Evolutionary conservation across 1,140 invertebrate genomes (phyloP).

Genomic region (Drosophila suzukii): DNA sequence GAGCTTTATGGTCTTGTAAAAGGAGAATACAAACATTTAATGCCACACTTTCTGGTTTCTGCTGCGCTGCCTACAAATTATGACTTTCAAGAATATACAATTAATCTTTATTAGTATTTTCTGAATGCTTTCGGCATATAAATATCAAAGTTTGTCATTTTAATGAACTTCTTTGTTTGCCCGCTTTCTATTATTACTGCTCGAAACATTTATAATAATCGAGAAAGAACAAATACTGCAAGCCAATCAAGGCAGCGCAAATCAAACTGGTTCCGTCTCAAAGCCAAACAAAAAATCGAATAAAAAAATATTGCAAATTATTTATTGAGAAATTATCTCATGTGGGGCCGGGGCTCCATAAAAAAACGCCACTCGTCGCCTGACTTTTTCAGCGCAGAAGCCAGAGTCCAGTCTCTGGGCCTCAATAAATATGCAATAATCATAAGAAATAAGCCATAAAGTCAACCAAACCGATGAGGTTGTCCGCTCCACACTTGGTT

Average conservation of each 20-base stretch:
- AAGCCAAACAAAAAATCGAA: conserved; percentile 15
- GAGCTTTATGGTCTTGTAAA: background rate
- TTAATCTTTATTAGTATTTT: conserved; percentile 18
- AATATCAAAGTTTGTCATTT: conserved; percentile 63
- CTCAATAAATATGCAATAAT: conserved; percentile 71
- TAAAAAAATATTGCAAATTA: conserved; percentile 54
- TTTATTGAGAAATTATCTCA: conserved; percentile 74
- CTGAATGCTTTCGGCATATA: conserved; percentile 20
- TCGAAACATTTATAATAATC: conserved; percentile 6
- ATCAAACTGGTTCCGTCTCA: conserved; percentile 60
- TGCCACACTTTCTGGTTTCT: conserved; percentile 32
- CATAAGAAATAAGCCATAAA: conserved; percentile 60
- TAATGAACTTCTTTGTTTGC: conserved; percentile 54
- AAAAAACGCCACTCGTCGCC: conserved; percentile 43
- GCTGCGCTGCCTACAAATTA: conserved; percentile 16
- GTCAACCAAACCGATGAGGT: conserved; percentile 26
- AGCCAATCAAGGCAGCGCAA: conserved; percentile 42
- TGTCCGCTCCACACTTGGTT: background rate
- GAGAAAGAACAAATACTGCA: conserved; percentile 41
- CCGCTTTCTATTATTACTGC: conserved; percentile 31
- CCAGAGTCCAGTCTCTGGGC: conserved; percentile 19
- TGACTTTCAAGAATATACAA: conserved; percentile 11
- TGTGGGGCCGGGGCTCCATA: conserved; percentile 20
- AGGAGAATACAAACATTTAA: conserved; percentile 1
- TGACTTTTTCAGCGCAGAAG: conserved; percentile 20